Evolutionary conservation across 2,888 invertebrate genomes (phyloP), one percentile per base, ranked within the genome.

Genomic region (Melieria crassipennis): DNA sequence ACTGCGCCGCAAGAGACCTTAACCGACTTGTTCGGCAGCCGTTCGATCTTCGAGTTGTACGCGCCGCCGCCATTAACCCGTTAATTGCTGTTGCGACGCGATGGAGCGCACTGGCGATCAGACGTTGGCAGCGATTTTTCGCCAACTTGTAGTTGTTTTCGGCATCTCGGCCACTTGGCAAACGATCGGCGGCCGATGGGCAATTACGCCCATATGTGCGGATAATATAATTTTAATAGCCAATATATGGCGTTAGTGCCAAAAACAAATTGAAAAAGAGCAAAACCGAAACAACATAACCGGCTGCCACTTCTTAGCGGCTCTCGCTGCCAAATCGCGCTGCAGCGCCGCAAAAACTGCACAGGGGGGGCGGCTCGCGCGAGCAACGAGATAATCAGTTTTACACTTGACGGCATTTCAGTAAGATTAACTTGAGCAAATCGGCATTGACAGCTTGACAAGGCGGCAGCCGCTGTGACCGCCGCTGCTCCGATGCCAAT

Each of bases 381-480:
- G 3, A 6, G 10, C 13, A n/a, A n/a, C 13, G 13, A 52, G 13
- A 3, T 7, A 50, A 10, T 50, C 50, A 50, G 50, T 30, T 30
- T 30, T 30, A 30, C 30, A 30, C 30, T 63, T 63, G n/a, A 52
- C 30, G 7, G 50, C 47, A 56, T 46, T 46, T 56, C 46, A 56
- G 16, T 60, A 47, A 43, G 30, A 67, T 67, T 60, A 67, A 58
- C 57, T 60, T 67, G 60, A 67, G 50, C 45, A 60, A 67, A 67
- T 67, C 43, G n/a, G 10, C 43, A 48, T n/a, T 50, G 48, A 67
- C 67, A 50, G 30, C 13, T n/a, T 60, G 60, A 67, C 50, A 67
- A 9, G 43, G 11, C 13, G 30, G 30, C 30, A 30, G 30, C 2
- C 2, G 30, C 30, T 30, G 30, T 30, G 30, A 30, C 30, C 30